phyloP scores from a whole-genome alignment of 2,888 invertebrate genomes.

The Metacarcinus magister region DNA sequence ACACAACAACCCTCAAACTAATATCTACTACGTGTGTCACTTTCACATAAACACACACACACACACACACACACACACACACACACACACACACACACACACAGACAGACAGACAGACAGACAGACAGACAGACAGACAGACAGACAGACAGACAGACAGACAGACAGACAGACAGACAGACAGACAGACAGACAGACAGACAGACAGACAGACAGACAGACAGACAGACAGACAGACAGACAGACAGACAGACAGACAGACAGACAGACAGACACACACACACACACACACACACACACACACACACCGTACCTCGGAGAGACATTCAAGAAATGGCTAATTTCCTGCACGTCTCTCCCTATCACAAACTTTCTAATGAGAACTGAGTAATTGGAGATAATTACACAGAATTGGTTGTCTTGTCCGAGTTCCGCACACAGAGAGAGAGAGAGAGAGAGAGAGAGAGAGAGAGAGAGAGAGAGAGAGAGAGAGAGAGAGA shows the following conservation, averaged over 20 bases:
- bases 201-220: not conserved
- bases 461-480: too few species aligned
- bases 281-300: not conserved
- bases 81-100: not conserved
- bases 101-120: not conserved
- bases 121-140: not conserved
- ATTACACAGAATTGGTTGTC: not conserved
- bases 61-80: not conserved
- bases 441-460: too few species aligned
- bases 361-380: constrained; percentile 41
- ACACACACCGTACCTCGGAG: not conserved
- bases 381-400: not conserved
- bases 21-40: too few species aligned
- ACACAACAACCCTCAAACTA: too few species aligned
- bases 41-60: too few species aligned
- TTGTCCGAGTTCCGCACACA: not conserved
- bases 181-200: not conserved
- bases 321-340: not conserved
- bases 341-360: not conserved
- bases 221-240: not conserved
- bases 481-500: too few species aligned
- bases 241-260: not conserved
- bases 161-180: not conserved
- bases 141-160: not conserved
- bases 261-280: not conserved